Percentiles rank a stretch among this genome's conserved stretches.
phyloP scores from a whole-genome alignment of 2,888 invertebrate species.

The Protophormia terraenovae region DNA sequence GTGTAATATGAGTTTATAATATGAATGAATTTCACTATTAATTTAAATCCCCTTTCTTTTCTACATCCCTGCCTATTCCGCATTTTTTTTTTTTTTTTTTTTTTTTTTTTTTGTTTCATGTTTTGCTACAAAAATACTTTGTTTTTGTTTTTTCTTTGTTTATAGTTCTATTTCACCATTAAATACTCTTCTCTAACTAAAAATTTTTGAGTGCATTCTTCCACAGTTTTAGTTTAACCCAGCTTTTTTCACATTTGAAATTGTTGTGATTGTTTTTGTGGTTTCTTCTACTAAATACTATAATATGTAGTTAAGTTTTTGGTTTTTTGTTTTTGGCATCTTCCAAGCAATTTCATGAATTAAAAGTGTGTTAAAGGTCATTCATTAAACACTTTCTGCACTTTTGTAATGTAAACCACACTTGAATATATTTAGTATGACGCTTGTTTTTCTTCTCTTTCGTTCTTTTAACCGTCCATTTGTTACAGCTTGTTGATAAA shows the following conservation, averaged over 20 bases:
- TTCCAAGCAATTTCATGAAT: conserved; percentile 62
- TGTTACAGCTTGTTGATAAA: conserved; percentile 16
- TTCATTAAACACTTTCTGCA: conserved; percentile 59
- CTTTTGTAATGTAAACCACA: conserved; percentile 17
- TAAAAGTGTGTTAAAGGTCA: conserved; percentile 65
- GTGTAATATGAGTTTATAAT: too few relatives aligned
- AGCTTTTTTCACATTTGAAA: not conserved
- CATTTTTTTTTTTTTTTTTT: not conserved
- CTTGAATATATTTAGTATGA: not conserved
- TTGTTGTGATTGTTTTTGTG: conserved; percentile 42
- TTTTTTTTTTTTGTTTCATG: not conserved
- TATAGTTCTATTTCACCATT: conserved; percentile 7
- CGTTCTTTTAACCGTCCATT: not conserved
- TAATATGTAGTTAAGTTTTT: not conserved
- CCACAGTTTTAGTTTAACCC: conserved; percentile 12
- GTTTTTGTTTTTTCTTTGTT: not conserved
- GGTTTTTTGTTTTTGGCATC: conserved; percentile 45
- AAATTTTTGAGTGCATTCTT: conserved; percentile 30
- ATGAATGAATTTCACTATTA: too few relatives aligned
- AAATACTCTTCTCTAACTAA: conserved; percentile 17
- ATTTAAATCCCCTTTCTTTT: not conserved
- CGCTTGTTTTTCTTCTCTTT: not conserved
- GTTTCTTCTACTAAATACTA: conserved; percentile 10
- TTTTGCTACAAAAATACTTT: not conserved
- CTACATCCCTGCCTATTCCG: not conserved